Conservation (phyloP, 2,113 vertebrate genomes). For the Cricetomys ansorgei region DNA sequence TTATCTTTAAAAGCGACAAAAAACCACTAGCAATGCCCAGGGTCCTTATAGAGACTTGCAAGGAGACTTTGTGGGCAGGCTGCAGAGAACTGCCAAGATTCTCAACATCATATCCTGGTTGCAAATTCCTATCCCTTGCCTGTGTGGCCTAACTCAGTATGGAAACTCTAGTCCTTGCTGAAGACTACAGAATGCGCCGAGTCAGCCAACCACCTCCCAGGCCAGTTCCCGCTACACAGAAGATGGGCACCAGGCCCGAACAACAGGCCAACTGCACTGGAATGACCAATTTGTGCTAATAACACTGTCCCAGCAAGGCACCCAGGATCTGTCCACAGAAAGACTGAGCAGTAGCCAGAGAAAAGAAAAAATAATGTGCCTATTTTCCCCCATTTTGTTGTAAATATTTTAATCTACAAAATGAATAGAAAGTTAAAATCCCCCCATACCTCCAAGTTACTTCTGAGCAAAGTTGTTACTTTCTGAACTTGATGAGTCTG, state of each 20-base stretch:
- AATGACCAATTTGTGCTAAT: not conserved
- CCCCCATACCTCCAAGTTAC: not conserved
- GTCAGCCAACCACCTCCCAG: not conserved
- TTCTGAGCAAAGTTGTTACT: not conserved
- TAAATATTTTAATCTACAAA: not conserved
- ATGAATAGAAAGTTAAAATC: not conserved
- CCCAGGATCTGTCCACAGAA: rapidly evolving
- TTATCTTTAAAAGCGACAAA: not conserved
- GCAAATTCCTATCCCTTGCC: not conserved
- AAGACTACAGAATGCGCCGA: not conserved
- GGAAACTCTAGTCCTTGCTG: not conserved
- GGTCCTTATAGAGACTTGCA: not conserved
- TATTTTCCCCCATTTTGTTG: not conserved
- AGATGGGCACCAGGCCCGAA: not conserved
- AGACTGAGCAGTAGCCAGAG: not conserved
- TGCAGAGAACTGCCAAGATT: not conserved
- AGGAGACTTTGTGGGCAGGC: not conserved
- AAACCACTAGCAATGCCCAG: not conserved
- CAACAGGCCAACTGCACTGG: not conserved
- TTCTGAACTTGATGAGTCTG: not conserved
- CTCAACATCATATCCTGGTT: not conserved
- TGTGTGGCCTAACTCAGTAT: not conserved
- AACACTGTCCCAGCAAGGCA: not conserved
- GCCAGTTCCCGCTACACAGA: not conserved
- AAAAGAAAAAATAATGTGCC: not conserved